Evolutionary conservation across 2,888 invertebrate species (phyloP), one percentile per base, ranked within the genome.

Genomic region (Spilosoma lubricipeda): DNA sequence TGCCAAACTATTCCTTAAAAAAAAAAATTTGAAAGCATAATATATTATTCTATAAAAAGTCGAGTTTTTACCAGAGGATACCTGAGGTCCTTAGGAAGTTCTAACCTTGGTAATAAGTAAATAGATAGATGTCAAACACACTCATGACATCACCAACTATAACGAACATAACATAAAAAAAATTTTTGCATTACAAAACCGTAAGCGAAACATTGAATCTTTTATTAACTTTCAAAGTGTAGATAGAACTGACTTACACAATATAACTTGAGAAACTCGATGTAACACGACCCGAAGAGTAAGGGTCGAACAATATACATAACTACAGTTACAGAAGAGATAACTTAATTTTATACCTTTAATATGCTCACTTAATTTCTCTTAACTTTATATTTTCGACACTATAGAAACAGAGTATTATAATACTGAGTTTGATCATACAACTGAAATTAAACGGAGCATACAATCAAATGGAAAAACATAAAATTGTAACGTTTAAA

Each of bases 221-320:
- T 73, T 42, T 5, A 70, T 36, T 9, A 3, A 45, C 20, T 45
- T 36, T 67, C 42, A n/a, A 48, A 67, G 67, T 18, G 30, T 20
- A 15, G 27, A 71, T 20, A 15, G 27, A 71, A 68, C 36, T n/a
- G 59, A 68, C 63, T 39, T 36, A 39, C 30, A 27, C 66, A 42
- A 70, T 63, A 71, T 42, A 72, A 75, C 64, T 74, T 71, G 48
- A 27, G 27, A 39, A 75, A 75, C 65, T 65, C 69, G 56, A 68
- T 69, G 42, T 69, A 72, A 45, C 63, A 9, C 48, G 56, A 52
- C 56, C 64, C 64, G 13, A 65, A 30, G n/a, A 64, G 36, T 9
- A 64, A 36, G 33, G 42, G 69, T 69, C 45, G 71, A 75, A n/a
- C 30, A 33, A 48, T 65, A 65, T 52, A 48, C 42, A n/a, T 23